Conservation (phyloP, 53 echinoderm and acorn worm species). For the Echinarachnius parma region DNA sequence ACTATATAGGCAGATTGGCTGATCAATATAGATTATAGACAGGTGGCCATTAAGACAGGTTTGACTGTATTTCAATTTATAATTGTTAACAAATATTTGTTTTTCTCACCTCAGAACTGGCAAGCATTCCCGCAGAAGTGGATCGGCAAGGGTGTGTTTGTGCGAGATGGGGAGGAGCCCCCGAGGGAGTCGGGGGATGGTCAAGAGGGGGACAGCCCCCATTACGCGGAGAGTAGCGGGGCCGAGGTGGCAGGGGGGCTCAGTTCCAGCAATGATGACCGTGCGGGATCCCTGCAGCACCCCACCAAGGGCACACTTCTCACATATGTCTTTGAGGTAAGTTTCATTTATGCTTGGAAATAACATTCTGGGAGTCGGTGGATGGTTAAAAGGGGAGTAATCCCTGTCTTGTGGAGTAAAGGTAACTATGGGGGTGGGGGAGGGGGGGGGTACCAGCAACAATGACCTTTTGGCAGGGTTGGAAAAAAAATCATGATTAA, state of each 20-base stretch:
- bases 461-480: no score
- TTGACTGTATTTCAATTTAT: no score
- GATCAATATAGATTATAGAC: no score
- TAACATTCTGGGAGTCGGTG: no score
- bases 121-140: conserved; percentile 73
- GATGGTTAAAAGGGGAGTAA: no score
- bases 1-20: no score
- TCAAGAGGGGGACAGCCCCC: neutral
- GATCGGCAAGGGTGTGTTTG: conserved; percentile 66
- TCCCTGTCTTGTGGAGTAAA: no score
- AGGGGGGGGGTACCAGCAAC: no score
- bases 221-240: conserved; percentile 40
- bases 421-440: no score
- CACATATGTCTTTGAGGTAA: conserved; percentile 96
- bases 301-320: conserved; percentile 79
- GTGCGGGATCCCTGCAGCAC: conserved; percentile 79
- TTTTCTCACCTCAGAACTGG: conserved; percentile 69
- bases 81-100: neutral
- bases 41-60: no score
- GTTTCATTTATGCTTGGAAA: no score
- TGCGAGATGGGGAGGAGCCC: conserved; percentile 65
- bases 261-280: conserved; percentile 72
- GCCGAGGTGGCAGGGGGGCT: conserved; percentile 74
- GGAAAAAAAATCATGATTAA: no score
- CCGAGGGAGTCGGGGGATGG: neutral